phyloP scores from a whole-genome alignment of 2,888 invertebrate species.

The Drosophila merina region DNA sequence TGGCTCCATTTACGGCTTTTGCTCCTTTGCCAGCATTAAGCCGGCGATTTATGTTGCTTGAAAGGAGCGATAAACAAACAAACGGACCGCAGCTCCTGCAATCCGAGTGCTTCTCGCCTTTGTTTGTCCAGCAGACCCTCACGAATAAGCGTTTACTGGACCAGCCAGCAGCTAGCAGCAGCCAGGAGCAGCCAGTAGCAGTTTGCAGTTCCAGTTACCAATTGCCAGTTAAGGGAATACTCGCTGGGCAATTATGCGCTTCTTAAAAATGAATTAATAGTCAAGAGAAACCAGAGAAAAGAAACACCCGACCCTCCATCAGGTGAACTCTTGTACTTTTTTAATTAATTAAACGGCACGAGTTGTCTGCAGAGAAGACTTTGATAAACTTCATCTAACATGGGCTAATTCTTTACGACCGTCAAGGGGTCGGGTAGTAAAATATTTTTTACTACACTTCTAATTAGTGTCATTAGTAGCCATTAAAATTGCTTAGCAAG shows the following conservation, averaged over 20 bases:
- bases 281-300: conserved; percentile 10
- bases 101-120: conserved; percentile 32
- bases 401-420: conserved; percentile 20
- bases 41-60: conserved; percentile 64
- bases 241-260: conserved; percentile 61
- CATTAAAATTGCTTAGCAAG: conserved; percentile 2
- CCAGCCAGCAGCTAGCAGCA: conserved; percentile 7
- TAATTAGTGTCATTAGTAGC: conserved; percentile 36
- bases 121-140: conserved; percentile 22
- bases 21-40: conserved; percentile 54
- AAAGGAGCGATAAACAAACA: conserved; percentile 40
- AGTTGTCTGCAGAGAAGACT: conserved; percentile 15
- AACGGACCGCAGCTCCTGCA: conserved; percentile 46
- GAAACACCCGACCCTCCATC: conserved; percentile 7
- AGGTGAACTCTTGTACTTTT: conserved; percentile 21
- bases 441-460: conserved; percentile 16
- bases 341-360: conserved; percentile 33
- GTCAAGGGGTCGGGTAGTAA: conserved; percentile 11
- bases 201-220: conserved; percentile 28
- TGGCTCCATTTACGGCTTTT: conserved; percentile 5
- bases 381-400: conserved; percentile 18
- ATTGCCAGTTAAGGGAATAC: conserved; percentile 13
- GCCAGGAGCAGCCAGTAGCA: conserved; percentile 12
- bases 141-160: conserved; percentile 27
- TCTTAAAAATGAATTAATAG: conserved; percentile 61